phyloP scores from a whole-genome alignment of 2,888 invertebrate genomes.

The Teinopalpus imperialis region DNA sequence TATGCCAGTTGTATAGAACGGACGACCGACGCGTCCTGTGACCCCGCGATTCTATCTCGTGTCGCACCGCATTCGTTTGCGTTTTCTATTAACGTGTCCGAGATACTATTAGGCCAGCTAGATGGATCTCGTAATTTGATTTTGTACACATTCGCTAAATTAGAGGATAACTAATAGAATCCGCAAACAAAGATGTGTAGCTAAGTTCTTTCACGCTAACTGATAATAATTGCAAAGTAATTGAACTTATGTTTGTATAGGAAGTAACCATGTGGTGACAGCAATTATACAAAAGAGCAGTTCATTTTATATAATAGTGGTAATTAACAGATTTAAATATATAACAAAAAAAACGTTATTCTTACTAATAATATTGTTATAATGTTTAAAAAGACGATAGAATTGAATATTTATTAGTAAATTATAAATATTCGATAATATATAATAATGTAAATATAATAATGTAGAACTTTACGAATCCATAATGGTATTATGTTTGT shows the following conservation, averaged over 20 bases:
- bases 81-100: constrained; percentile 72
- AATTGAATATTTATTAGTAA: too few species aligned
- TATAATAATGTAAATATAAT: background rate
- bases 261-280: too few species aligned
- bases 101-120: constrained; percentile 62
- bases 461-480: background rate
- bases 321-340: too few species aligned
- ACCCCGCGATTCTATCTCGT: constrained; percentile 54
- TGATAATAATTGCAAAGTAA: constrained; percentile 19
- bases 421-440: too few species aligned
- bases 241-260: too few species aligned
- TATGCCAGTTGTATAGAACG: constrained; percentile 42
- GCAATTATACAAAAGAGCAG: too few species aligned
- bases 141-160: constrained; percentile 57
- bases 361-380: too few species aligned
- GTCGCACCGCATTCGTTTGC: constrained; percentile 64
- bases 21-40: constrained; percentile 46
- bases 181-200: constrained; percentile 31
- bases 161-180: constrained; percentile 44
- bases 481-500: background rate
- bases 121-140: constrained; percentile 69
- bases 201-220: constrained; percentile 27
- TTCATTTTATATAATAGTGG: too few species aligned
- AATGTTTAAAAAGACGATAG: too few species aligned
- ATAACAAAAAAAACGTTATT: too few species aligned